phyloP scores from a whole-genome alignment of 2,888 invertebrate genomes.

The Heterodera filipjevi region DNA sequence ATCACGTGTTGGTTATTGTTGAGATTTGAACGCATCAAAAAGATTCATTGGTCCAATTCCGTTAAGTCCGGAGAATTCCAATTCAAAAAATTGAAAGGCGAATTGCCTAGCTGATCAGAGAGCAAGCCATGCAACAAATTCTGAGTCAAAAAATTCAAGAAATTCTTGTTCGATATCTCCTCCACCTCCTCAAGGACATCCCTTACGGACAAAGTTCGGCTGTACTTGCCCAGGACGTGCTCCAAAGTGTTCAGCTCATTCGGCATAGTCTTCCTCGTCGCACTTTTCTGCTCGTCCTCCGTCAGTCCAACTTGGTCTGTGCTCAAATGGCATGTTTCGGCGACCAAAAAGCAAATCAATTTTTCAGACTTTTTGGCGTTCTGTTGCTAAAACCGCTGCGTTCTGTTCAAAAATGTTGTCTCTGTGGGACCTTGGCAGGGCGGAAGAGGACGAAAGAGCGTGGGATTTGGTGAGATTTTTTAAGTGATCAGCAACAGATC shows the following conservation, averaged over 20 bases:
- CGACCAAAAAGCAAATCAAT: neutral
- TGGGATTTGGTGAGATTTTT: conserved; percentile 28
- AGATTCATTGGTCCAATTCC: too few species aligned
- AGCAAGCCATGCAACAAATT: too few species aligned
- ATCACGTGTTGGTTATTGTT: too few species aligned
- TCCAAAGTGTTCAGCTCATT: conserved; percentile 38
- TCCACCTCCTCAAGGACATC: conserved; percentile 29
- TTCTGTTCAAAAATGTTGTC: conserved; percentile 41
- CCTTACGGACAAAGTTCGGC: conserved; percentile 28
- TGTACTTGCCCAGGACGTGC: conserved; percentile 31
- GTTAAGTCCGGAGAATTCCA: too few species aligned
- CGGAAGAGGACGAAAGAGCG: neutral
- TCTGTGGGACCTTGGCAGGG: conserved; percentile 31
- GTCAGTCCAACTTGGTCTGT: conserved; percentile 30
- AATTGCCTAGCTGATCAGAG: too few species aligned
- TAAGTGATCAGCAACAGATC: neutral
- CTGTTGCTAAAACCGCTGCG: conserved; percentile 13
- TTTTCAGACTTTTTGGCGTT: conserved; percentile 13
- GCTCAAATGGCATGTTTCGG: neutral
- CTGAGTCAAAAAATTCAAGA: neutral
- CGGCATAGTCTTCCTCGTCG: conserved; percentile 36
- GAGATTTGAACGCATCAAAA: too few species aligned
- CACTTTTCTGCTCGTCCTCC: conserved; percentile 35
- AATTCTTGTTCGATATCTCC: neutral
- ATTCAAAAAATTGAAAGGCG: too few species aligned